Base-by-base conservation (phyloP, 92 coral and sea anemone genomes). In the Micromussa lordhowensis region DNA sequence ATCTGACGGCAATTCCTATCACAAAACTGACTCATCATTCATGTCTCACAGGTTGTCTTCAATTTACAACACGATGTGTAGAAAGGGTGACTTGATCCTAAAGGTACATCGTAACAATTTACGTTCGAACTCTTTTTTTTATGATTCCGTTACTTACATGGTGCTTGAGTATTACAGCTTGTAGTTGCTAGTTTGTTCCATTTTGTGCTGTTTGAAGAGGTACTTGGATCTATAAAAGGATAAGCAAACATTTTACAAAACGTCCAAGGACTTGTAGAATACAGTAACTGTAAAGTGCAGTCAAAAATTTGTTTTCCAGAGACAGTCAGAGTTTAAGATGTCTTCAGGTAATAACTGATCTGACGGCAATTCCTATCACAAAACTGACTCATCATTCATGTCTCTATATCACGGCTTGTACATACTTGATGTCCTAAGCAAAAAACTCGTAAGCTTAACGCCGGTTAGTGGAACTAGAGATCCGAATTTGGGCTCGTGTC, bases 1-100 rank as follows among this genome's bases (percentile, higher is more conserved):
- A 94, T 95, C 96, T 84, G 98, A 95, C 98, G 96, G 98, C 98
- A 95, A 93, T 95, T 93, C 98, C 98, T 95, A 95, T 93, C 93
- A 90, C 73, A 79, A 32, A 58, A 34, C 40, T 74, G 71, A 89
- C 92, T 93, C 96, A 93, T 95, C 98, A 95, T 57, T 36, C 73
- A 88, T n/a, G 58, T 59, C 88, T 85, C 76, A n/a, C n/a, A n/a
- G n/a, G n/a, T n/a, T n/a, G n/a, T n/a, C n/a, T n/a, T n/a, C n/a
- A n/a, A n/a, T n/a, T n/a, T n/a, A n/a, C n/a, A n/a, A n/a, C n/a
- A n/a, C n/a, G n/a, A n/a, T n/a, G n/a, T 36, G 38, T 2, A 36
- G 38, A 36, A 36, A 36, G 38, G 51, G 51, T 8, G 64, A 2
- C 8, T 17, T 58, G 64, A 2, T 18, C 12, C 13, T 44, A 44